Base-by-base conservation (phyloP, 2,888 invertebrate genomes). In the Tipula helvola region DNA sequence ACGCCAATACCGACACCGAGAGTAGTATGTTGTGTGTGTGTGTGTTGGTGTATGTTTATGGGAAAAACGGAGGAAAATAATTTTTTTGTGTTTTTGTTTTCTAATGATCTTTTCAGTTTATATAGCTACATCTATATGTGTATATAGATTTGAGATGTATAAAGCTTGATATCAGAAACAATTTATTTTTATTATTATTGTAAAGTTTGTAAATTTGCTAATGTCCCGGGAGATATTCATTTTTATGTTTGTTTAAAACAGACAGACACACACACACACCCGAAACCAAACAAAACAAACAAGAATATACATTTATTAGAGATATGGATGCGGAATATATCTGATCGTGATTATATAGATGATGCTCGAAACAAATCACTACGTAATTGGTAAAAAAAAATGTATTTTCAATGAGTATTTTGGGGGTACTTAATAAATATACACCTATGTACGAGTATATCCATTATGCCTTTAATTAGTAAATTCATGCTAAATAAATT, bases 171-270 rank as follows among this genome's bases (percentile, higher is more conserved):
- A 71, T 71, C 71, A 71, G 71, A 71, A 71, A 71, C 71, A 71
- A 71, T 71, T 71, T 71, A 71, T 71, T 71, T 71, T 71, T 71
- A 71, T 71, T 71, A 71, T 71, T 71, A 71, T 71, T 71, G 71
- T 71, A 71, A 71, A 71, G 71, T 71, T 71, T 71, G 71, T 71
- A 71, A 71, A 71, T 71, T 71, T 71, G 71, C 12, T 71, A 71
- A 71, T 71, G 71, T 71, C 71, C 71, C 71, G 71, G 71, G 71
- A 71, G 71, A 71, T 71, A 71, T 71, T 71, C 71, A 71, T 71
- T 71, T 71, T 71, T 71, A 71, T 71, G 71, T 71, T 71, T 71
- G 71, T 71, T 71, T 71, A 71, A 71, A 71, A 71, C 71, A 52
- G 7, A 42, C 42, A 42, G 7, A 42, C 42, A 42, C 42, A 42